phyloP scores from a whole-genome alignment of 92 coral and sea anemone genomes.

The Hydrozoanthus gracilis region DNA sequence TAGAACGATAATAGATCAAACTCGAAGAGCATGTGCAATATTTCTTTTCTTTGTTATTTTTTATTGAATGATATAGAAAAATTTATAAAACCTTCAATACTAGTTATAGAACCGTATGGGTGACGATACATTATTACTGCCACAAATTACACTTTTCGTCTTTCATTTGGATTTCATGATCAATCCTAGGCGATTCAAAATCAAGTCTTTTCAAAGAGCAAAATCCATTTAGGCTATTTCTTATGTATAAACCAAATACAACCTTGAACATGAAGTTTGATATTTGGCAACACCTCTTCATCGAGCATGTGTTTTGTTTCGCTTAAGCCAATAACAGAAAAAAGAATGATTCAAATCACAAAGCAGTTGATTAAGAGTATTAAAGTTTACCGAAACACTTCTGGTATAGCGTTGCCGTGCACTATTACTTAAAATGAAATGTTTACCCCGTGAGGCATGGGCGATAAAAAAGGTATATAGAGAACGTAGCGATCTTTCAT shows the following conservation, averaged over 20 bases:
- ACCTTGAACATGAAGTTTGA: not conserved
- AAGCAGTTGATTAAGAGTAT: conserved; percentile 4
- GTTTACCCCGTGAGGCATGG: no score
- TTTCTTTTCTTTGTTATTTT: conserved; percentile 3
- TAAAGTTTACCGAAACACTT: not conserved
- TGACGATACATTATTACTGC: conserved; percentile 1
- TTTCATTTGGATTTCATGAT: not conserved
- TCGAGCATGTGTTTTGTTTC: not conserved
- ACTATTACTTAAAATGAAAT: no score
- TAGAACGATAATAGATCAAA: conserved; percentile 2
- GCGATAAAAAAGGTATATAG: no score
- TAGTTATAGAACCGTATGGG: conserved; percentile 1
- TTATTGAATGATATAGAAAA: not conserved
- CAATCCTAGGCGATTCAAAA: not conserved
- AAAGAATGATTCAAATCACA: not conserved
- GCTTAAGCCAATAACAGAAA: not conserved
- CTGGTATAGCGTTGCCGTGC: not conserved
- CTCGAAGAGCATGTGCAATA: not conserved
- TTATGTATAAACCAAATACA: no score
- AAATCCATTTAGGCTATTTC: no score
- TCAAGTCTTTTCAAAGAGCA: no score
- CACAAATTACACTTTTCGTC: conserved; percentile 3
- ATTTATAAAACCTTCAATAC: not conserved
- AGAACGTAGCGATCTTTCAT: no score
- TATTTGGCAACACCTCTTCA: not conserved